Evolutionary conservation across 2,888 invertebrate species (phyloP).

Genomic region (Amiota communis): DNA sequence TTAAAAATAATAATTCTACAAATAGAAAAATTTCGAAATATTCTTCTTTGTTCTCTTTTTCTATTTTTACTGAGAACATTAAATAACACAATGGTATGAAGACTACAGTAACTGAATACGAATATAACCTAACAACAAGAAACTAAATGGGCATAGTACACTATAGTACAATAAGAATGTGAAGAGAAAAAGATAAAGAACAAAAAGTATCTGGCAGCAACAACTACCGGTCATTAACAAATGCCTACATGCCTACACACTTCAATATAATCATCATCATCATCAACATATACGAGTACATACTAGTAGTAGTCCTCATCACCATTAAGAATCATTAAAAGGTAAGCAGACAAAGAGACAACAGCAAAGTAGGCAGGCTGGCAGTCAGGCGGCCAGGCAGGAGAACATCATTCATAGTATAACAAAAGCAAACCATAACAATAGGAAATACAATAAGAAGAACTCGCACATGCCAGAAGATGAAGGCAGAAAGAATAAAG

Average conservation of each 20-base stretch:
- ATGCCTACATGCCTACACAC: slow-evolving; percentile 12
- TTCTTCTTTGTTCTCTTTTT: not conserved
- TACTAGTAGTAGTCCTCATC: not conserved
- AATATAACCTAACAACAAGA: slow-evolving; percentile 36
- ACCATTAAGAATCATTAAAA: too few species aligned
- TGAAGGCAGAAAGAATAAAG: too few species aligned
- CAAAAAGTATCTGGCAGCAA: not conserved
- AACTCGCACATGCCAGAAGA: too few species aligned
- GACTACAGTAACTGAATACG: slow-evolving; percentile 30
- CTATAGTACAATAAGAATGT: not conserved
- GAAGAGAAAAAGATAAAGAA: not conserved
- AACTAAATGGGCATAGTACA: not conserved
- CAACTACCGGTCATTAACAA: slow-evolving; percentile 19
- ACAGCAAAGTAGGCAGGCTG: not conserved
- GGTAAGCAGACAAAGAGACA: slow-evolving; percentile 1
- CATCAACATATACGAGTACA: not conserved
- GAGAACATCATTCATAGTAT: slow-evolving; percentile 28
- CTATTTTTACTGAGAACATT: not conserved
- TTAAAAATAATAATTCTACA: slow-evolving; percentile 11
- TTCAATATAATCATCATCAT: slow-evolving; percentile 2
- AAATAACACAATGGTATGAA: slow-evolving; percentile 30
- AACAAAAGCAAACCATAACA: slow-evolving; percentile 23
- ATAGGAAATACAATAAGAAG: not conserved
- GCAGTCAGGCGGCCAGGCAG: not conserved
- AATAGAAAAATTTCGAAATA: slow-evolving; percentile 3